Conservation (phyloP, 1,140 invertebrate species). For the Trissolcus basalis region DNA sequence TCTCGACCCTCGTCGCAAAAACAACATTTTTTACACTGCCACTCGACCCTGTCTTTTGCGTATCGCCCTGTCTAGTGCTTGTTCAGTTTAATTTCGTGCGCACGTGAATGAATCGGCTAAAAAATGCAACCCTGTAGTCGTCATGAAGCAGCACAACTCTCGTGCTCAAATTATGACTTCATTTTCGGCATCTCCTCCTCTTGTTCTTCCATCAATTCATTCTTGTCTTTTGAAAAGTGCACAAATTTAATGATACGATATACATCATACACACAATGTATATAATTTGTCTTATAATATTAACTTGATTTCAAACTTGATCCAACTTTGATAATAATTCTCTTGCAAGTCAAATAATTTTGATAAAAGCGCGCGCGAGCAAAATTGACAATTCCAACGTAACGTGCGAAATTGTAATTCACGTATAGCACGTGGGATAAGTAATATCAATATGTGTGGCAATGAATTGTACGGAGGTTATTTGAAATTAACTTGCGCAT, state of each 20-base stretch:
- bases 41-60: slow-evolving; percentile 43
- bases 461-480: slow-evolving; percentile 46
- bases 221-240: too few relatives aligned
- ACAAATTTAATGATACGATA: too few relatives aligned
- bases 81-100: slow-evolving; percentile 41
- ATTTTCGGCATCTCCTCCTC: too few relatives aligned
- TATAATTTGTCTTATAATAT: too few relatives aligned
- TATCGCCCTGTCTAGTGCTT: slow-evolving; percentile 48
- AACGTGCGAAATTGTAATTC: slow-evolving; percentile 13
- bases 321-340: too few relatives aligned
- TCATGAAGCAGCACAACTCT: too few relatives aligned
- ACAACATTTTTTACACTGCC: slow-evolving; percentile 41
- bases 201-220: too few relatives aligned
- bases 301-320: too few relatives aligned
- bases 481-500: slow-evolving; percentile 48
- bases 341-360: too few relatives aligned
- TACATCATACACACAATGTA: too few relatives aligned
- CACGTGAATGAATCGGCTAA: slow-evolving; percentile 22
- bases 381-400: neutral
- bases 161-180: too few relatives aligned
- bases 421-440: slow-evolving; percentile 13
- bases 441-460: slow-evolving; percentile 43
- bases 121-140: neutral
- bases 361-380: too few relatives aligned
- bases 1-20: slow-evolving; percentile 29